Evolutionary conservation across 2,797 vertebrate genomes (phyloP), one percentile per base, ranked within the genome.

Genomic region (Ceryle rudis): DNA sequence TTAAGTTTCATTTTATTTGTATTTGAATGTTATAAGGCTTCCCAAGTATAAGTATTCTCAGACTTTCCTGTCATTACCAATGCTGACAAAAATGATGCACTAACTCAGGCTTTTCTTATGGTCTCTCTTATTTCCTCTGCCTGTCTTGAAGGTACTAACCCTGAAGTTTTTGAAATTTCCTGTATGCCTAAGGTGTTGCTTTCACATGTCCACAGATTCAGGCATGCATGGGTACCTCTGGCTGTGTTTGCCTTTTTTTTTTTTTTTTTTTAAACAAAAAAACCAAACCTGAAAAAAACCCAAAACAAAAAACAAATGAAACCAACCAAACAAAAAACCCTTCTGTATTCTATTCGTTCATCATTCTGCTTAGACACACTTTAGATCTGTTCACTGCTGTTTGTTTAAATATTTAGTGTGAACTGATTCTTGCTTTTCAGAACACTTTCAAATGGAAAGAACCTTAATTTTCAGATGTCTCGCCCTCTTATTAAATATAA

Each of bases 371-470:
- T 57, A 46, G 74, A 16, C 13, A 5, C 9, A 9, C 44, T 93
- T 92, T 71, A 6, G 3, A 23, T 65, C 6, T 62, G 28, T 69
- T 77, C 6, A 9, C 57, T 57, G 23, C 20, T 60, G 6, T 78
- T 86, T 90, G 5, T 66, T 79, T 55, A 79, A 84, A 81, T 89
- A 66, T 60, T 88, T 86, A 60, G 39, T 33, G 25, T 66, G 75
- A 78, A 47, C 54, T 60, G 31, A 47, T 49, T 74, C 46, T 74
- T 90, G 10, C 54, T 83, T 93, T 94, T 96, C 46, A 58, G 57
- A 91, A 46, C 28, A 58, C 29, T 86, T 88, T 31, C 61, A 33
- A 69, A 18, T 90, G 51, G 52, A 78, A 88, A 58, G 54, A 66
- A 47, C 33, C 87, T 81, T 90, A 74, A 69, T 78, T 93, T 86